phyloP scores from a whole-genome alignment of 1,140 invertebrate genomes.

The Wiebesia pumilae region DNA sequence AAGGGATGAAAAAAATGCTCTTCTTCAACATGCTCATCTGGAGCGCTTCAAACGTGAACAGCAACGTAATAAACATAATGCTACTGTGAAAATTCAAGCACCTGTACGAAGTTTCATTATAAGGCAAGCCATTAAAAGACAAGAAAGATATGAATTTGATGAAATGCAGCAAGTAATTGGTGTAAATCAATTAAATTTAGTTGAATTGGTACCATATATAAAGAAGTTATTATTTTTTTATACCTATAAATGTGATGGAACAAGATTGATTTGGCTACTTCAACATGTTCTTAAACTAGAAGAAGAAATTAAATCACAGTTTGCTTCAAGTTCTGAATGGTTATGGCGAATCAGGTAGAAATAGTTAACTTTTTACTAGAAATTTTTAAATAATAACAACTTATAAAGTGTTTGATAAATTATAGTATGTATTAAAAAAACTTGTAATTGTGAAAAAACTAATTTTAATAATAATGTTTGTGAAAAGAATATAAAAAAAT shows the following conservation, averaged over 20 bases:
- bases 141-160: constrained; percentile 83
- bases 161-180: constrained; percentile 73
- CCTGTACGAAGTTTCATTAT: constrained; percentile 85
- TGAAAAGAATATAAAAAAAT: neutral
- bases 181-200: constrained; percentile 73
- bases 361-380: constrained; percentile 50
- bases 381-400: neutral
- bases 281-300: constrained; percentile 78
- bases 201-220: constrained; percentile 76
- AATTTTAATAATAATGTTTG: neutral
- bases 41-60: constrained; percentile 91
- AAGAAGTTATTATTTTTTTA: constrained; percentile 87
- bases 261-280: constrained; percentile 81
- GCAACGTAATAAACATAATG: constrained; percentile 80
- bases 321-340: constrained; percentile 75
- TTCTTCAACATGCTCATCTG: constrained; percentile 86
- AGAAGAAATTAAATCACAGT: constrained; percentile 75
- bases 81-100: constrained; percentile 86
- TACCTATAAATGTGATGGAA: constrained; percentile 79
- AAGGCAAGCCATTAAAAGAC: constrained; percentile 80
- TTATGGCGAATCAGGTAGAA: constrained; percentile 78
- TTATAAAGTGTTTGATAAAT: neutral
- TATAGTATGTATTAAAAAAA: neutral
- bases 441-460: neutral
- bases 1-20: constrained; percentile 83